Percentiles rank a stretch among this genome's conserved stretches.
Conservation (phyloP, 2,797 vertebrate genomes). For the Lemur catta region DNA sequence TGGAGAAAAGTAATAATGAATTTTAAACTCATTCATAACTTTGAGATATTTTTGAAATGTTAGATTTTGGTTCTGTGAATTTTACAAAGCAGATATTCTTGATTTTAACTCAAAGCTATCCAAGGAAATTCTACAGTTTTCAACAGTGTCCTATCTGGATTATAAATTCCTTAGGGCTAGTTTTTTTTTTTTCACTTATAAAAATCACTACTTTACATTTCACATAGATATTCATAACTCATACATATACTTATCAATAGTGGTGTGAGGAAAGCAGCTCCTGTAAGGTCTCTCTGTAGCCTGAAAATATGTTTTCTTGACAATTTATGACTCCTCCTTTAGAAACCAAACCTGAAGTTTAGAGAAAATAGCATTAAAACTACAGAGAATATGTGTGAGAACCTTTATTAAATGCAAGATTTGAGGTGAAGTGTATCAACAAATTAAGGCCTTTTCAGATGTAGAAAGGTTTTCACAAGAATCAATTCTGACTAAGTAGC, state of each 20-base stretch:
- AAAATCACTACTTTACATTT: neutral
- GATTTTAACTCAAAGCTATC: neutral
- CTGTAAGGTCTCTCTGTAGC: neutral
- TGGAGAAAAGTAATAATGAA: neutral
- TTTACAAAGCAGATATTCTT: neutral
- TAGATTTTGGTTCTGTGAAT: neutral
- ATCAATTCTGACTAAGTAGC: neutral
- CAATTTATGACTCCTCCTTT: neutral
- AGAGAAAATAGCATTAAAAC: neutral
- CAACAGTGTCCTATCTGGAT: neutral
- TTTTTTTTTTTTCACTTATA: neutral
- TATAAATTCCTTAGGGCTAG: neutral
- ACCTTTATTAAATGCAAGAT: neutral
- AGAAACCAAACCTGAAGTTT: neutral
- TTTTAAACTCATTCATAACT: neutral
- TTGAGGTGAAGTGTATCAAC: neutral
- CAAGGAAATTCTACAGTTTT: neutral
- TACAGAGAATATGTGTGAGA: neutral
- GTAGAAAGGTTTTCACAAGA: neutral
- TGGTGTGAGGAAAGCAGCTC: neutral
- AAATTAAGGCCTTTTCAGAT: neutral
- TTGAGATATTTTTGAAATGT: neutral
- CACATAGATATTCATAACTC: neutral
- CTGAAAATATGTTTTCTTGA: neutral
- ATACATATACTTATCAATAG: neutral